These are phyloP conservation scores for Beris chalybata DNA, from an alignment of 2,888 invertebrate genomes.

Conservation along the genomic window DNA sequence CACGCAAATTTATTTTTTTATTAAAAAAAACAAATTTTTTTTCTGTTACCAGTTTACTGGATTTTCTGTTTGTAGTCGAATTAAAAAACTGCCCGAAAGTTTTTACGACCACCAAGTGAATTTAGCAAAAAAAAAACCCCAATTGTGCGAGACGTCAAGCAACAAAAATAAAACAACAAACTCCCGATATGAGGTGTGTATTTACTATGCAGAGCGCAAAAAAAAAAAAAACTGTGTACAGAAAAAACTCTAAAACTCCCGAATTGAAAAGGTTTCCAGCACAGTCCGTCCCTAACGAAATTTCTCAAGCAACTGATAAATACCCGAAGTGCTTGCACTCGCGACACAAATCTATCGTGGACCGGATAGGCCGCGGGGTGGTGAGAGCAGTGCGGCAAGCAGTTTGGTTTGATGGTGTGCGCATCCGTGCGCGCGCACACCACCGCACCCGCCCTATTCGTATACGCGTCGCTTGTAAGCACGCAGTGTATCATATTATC, in stretches of 20 bases:
- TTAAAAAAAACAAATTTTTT: too few relatives aligned
- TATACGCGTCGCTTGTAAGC: constrained; percentile 7
- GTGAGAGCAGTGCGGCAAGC: constrained; percentile 3
- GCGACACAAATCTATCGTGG: constrained; percentile 37
- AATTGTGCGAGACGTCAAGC: too few relatives aligned
- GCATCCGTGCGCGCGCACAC: constrained; percentile 12
- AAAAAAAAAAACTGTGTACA: constrained; percentile 17
- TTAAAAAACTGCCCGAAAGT: too few relatives aligned
- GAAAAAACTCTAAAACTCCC: constrained; percentile 17
- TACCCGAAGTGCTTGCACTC: constrained; percentile 37
- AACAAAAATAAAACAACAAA: too few relatives aligned
- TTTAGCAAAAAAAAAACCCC: too few relatives aligned
- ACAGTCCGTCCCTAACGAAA: constrained; percentile 39
- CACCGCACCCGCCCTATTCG: background rate
- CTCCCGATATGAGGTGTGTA: too few relatives aligned
- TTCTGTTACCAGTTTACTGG: too few relatives aligned
- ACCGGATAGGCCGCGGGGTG: background rate
- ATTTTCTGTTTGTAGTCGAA: too few relatives aligned
- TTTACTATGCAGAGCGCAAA: too few relatives aligned
- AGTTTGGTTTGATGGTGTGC: constrained; percentile 1
- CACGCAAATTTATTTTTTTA: too few relatives aligned
- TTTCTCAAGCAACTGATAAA: constrained; percentile 42
- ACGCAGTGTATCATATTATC: background rate
- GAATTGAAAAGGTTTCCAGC: constrained; percentile 16
- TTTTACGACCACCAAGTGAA: too few relatives aligned